Evolutionary conservation across 2,113 vertebrate genomes (phyloP), one percentile per base, ranked within the genome.

Genomic region (Festucalex cinctus): DNA sequence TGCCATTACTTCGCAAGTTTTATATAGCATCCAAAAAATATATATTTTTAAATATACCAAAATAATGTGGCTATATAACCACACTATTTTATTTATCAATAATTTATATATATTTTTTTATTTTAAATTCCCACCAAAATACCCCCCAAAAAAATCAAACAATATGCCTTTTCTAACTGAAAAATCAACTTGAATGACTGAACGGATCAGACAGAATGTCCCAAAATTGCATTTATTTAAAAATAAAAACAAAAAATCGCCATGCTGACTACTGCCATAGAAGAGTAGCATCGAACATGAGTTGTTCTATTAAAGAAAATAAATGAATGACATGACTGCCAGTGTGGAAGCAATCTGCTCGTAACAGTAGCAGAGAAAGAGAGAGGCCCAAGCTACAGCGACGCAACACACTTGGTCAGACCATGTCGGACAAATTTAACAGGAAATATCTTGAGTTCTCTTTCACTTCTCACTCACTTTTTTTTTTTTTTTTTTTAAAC

Each of bases 201-300:
- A 26, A 43, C 22, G 36, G n/a, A 14, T 16, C 20, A 58, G 74
- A 87, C 77, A 86, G 82, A 62, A 85, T 87, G 84, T 89, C 86
- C 77, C 87, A 91, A 91, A 92, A 90, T 88, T 86, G 82, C 76
- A 8, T 92, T 92, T 91, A 92, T 91, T 91, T 49, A 69, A 88
- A 86, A 88, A 79, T 49, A 69, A 88, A 86, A 88, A 79, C 78
- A 68, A 36, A 74, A 77, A 75, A 65, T 65, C 77, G 84, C 82
- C 80, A 87, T 87, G 85, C 86, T 87, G 82, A 83, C 78, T 67
- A 80, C 65, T 58, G 70, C 20, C 62, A 86, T 59, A 19, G 57
- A 83, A 87, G 84, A 85, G 85, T 71, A 83, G 65, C 53, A 19
- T 66, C 17, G 59, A 69, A 83, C 76, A 80, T 54, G 46, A 78